Base-by-base conservation (phyloP, 2,113 vertebrate species). In the Caranx melampygus region DNA sequence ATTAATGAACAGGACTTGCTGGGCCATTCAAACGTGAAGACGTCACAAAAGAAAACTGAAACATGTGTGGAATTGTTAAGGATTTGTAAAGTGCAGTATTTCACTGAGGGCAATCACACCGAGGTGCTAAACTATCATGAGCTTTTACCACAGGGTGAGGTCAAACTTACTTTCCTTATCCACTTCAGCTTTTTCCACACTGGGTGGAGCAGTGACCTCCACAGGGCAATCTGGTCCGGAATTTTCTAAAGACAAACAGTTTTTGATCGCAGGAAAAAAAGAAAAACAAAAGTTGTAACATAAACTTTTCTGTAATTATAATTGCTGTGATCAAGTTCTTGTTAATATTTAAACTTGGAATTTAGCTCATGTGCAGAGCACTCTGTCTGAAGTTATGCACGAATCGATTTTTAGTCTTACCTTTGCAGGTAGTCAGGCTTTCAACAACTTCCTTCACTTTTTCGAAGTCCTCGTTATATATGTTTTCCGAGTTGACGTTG, bases 161-260 rank as follows among this genome's bases (percentile, higher is more conserved):
- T 26, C 11, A 33, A 26, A 59, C 74, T 63, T 55, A 83, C 81
- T 12, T 21, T 1, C 1, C 0, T 20, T 6, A 18, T 69, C 51
- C 6, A 34, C 0, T 0, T 12, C 6, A 16, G 31, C 21, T 18
- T 0, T 0, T 26, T 2, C 11, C 2, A 76, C 66, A 3, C 0
- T 11, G 9, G 76, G 72, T 2, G 0, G 0, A 10, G 0, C 0
- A 35, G 3, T 54, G 34, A 66, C 3, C 0, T 71, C 8, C 55
- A 47, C 72, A n/a, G 33, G 20, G 37, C 82, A 84, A 1, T 26
- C 72, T 84, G 35, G 26, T 26, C 26, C 26, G 1, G 26, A 66
- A 72, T 35, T 20, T 61, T 40, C 44, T 34, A 18, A 26, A 18
- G 37, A 49, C 26, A 60, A 76, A 21, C 47, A 49, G 47, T 13